These are phyloP conservation scores for Drosophila cardini DNA, from an alignment of 1,140 invertebrate species.

Conservation along the genomic window DNA sequence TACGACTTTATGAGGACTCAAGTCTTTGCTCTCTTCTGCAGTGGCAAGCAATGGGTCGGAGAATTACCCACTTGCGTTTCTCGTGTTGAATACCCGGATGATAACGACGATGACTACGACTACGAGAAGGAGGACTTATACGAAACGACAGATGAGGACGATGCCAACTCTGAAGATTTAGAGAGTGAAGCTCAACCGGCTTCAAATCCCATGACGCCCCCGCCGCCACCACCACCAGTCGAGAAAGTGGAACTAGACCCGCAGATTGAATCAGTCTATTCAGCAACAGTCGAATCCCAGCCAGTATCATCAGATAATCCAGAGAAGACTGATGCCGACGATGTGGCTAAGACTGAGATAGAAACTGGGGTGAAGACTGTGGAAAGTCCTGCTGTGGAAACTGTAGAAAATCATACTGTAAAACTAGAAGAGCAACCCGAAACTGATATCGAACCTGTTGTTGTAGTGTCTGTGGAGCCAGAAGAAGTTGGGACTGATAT, in stretches of 20 bases:
- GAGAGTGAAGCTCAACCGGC: constrained; percentile 27
- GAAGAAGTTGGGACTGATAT: neutral
- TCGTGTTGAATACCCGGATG: constrained; percentile 43
- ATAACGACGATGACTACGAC: neutral
- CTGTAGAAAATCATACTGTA: neutral
- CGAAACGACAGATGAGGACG: constrained; percentile 41
- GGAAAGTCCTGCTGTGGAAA: neutral
- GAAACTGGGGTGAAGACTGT: neutral
- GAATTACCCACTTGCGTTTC: constrained; percentile 85
- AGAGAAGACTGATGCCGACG: neutral
- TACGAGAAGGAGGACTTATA: constrained; percentile 48
- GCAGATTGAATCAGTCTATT: neutral
- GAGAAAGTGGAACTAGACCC: neutral
- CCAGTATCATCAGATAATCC: neutral
- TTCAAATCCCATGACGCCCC: constrained; percentile 28
- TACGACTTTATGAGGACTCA: constrained; percentile 85
- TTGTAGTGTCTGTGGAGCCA: constrained; percentile 1
- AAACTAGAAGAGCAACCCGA: neutral
- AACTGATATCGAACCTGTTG: neutral
- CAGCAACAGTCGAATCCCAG: neutral
- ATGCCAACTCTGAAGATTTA: constrained; percentile 27
- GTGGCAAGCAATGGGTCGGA: constrained; percentile 86
- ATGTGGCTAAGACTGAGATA: neutral
- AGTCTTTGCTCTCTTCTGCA: constrained; percentile 86
- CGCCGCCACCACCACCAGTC: constrained; percentile 47